These are phyloP conservation scores for Tichodroma muraria DNA, from an alignment of 2,113 vertebrate genomes.

Conservation along the genomic window DNA sequence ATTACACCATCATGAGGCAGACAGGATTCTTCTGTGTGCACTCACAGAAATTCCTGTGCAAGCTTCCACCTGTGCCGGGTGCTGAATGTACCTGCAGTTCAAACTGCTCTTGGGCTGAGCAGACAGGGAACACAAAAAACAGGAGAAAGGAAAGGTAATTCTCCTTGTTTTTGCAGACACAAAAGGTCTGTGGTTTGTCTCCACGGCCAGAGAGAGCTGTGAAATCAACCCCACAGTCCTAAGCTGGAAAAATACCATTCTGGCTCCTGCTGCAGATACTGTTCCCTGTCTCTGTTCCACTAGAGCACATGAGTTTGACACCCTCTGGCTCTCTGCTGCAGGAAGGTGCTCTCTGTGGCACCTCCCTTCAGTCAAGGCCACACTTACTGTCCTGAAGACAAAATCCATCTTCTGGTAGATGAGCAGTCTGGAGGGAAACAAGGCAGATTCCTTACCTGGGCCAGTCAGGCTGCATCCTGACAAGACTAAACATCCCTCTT, in stretches of 20 bases:
- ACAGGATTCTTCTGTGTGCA: background rate
- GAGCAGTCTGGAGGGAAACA: background rate
- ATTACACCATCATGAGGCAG: accelerated
- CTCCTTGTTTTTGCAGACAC: background rate
- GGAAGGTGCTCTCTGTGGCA: background rate
- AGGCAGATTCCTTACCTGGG: background rate
- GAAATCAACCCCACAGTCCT: background rate
- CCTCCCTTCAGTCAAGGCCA: background rate
- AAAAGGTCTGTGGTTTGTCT: background rate
- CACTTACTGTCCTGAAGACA: background rate
- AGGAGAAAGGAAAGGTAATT: background rate
- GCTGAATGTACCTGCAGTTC: background rate
- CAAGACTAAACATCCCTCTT: background rate
- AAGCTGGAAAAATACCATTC: background rate
- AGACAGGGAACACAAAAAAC: background rate
- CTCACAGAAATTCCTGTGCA: background rate
- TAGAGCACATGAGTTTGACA: background rate
- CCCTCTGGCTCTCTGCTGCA: background rate
- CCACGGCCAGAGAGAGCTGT: background rate
- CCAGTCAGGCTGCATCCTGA: background rate
- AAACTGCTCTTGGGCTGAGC: background rate
- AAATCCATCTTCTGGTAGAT: background rate
- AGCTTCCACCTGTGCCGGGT: background rate
- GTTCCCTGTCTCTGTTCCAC: background rate
- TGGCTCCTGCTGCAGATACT: background rate